Conservation (phyloP, 1,140 invertebrate genomes). For the Acromyrmex heyeri region DNA sequence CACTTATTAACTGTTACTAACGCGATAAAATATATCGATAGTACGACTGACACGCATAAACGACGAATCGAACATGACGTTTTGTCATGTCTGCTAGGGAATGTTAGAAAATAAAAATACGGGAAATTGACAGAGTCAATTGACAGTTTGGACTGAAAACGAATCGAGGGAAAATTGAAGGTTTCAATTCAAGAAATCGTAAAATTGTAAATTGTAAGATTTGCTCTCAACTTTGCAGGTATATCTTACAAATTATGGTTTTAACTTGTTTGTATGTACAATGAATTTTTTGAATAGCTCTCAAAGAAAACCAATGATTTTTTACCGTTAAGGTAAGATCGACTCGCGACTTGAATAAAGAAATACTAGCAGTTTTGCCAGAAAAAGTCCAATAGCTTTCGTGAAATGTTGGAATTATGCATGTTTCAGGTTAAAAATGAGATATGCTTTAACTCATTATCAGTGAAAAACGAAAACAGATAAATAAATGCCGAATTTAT, state of each 20-base stretch:
- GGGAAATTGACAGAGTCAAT: neutral
- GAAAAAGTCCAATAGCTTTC: neutral
- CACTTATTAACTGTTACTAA: neutral
- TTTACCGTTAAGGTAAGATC: conserved; percentile 18
- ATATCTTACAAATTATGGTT: neutral
- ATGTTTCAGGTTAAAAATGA: neutral
- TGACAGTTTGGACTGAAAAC: neutral
- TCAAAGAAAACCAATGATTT: conserved; percentile 15
- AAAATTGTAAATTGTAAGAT: neutral
- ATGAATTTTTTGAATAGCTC: conserved; percentile 13
- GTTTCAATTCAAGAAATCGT: neutral
- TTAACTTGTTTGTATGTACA: neutral
- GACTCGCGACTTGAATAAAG: neutral
- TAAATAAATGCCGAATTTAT: neutral
- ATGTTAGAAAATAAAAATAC: neutral
- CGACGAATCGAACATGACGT: neutral
- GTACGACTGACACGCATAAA: neutral
- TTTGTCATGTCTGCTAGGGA: neutral
- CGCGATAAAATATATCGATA: conserved; percentile 14
- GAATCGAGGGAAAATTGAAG: neutral
- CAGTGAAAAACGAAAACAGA: neutral
- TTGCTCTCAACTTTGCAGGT: neutral
- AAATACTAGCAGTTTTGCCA: neutral
- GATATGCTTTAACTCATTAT: neutral
- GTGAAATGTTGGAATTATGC: neutral